Evolutionary conservation across 2,113 vertebrate genomes (phyloP).

Genomic region (Corydoras maculifer): DNA sequence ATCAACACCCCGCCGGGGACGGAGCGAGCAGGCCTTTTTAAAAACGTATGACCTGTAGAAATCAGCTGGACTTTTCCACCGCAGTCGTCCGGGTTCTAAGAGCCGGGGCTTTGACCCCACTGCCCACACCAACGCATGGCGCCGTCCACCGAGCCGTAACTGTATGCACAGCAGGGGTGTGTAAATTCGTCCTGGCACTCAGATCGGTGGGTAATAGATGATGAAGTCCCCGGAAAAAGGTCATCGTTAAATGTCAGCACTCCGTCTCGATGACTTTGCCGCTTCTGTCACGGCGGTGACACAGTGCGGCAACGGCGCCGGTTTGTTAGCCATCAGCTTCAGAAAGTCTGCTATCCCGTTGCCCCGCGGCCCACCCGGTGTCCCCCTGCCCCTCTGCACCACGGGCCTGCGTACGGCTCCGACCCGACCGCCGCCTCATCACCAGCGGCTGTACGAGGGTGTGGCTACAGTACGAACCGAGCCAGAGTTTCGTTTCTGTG

Average conservation of each 20-base stretch:
- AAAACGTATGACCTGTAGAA: neutral
- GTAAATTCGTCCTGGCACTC: conserved; percentile 35
- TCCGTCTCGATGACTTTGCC: conserved; percentile 41
- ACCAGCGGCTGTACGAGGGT: too few species aligned
- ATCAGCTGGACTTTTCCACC: conserved; percentile 24
- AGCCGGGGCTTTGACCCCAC: conserved; percentile 22
- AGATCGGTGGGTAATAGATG: conserved; percentile 43
- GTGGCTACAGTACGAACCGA: neutral
- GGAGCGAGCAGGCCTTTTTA: too few species aligned
- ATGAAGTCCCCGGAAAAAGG: conserved; percentile 48
- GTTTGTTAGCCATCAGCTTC: conserved; percentile 33
- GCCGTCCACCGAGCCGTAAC: conserved; percentile 41
- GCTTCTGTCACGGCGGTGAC: conserved; percentile 33
- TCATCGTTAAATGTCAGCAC: conserved; percentile 51
- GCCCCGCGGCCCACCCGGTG: conserved; percentile 15
- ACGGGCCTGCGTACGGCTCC: neutral
- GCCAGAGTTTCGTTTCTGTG: conserved; percentile 21
- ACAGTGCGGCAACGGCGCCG: conserved; percentile 24
- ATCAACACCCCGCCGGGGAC: too few species aligned
- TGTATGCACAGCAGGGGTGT: conserved; percentile 44
- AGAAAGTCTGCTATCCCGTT: conserved; percentile 20
- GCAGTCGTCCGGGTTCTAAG: conserved; percentile 24
- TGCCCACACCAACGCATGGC: conserved; percentile 33
- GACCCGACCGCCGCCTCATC: neutral
- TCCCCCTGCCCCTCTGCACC: conserved; percentile 13